Evolutionary conservation across 1,140 invertebrate species (phyloP).

Genomic region (Cryptotermes secundus): DNA sequence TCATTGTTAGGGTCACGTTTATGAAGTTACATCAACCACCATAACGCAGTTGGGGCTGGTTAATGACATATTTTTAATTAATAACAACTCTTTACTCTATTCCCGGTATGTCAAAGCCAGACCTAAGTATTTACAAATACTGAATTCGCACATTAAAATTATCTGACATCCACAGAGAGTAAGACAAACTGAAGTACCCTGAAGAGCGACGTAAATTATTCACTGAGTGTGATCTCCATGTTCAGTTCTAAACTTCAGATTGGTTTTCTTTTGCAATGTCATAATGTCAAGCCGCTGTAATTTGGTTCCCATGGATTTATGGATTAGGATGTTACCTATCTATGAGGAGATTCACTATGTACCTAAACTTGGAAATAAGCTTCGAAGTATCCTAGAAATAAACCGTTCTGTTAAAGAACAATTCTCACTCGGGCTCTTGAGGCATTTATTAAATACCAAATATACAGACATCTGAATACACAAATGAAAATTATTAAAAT

Average conservation of each 20-base stretch:
- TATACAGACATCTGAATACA: too few relatives aligned
- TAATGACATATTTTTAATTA: not conserved
- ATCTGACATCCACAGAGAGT: not conserved
- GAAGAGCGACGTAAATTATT: not conserved
- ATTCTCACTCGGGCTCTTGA: too few relatives aligned
- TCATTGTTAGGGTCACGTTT: too few relatives aligned
- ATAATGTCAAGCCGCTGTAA: not conserved
- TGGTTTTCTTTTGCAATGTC: not conserved
- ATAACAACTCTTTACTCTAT: not conserved
- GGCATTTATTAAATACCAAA: too few relatives aligned
- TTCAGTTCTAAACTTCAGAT: not conserved
- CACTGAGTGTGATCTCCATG: not conserved
- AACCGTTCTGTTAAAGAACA: too few relatives aligned
- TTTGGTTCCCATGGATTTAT: not conserved
- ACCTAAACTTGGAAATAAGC: not conserved
- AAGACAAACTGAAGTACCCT: not conserved
- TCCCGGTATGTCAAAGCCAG: not conserved
- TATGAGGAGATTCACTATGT: not conserved
- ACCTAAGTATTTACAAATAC: not conserved
- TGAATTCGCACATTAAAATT: not conserved
- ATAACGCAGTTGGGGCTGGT: not conserved
- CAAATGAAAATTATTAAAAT: too few relatives aligned
- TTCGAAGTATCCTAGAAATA: too few relatives aligned
- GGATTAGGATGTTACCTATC: not conserved
- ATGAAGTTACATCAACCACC: not conserved